Percentiles rank a stretch among this genome's conserved stretches.
Evolutionary conservation across 1,140 invertebrate genomes (phyloP).

Genomic region (Anagrus nilaparvatae): DNA sequence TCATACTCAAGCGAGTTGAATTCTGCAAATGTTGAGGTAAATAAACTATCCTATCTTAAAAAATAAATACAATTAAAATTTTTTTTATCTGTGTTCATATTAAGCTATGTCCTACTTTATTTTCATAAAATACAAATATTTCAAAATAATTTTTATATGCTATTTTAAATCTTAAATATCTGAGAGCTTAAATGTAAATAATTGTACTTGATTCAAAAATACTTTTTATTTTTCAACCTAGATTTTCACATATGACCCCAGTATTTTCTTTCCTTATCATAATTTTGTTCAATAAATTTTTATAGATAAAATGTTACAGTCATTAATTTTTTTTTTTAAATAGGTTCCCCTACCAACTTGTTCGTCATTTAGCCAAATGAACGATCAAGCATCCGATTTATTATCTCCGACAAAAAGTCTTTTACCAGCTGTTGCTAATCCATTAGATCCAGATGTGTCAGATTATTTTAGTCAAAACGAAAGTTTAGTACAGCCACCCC

Average conservation of each 20-base stretch:
- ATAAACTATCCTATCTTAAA: too few species aligned
- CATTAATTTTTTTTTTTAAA: slow-evolving; percentile 7
- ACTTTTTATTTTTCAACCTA: too few species aligned
- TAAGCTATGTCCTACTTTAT: not conserved
- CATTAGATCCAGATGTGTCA: slow-evolving; percentile 33
- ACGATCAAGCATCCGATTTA: slow-evolving; percentile 25
- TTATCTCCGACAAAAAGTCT: slow-evolving; percentile 36
- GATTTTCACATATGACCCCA: too few species aligned
- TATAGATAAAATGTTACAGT: slow-evolving; percentile 7
- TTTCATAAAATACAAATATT: not conserved
- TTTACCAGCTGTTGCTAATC: slow-evolving; percentile 35
- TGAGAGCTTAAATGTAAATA: too few species aligned
- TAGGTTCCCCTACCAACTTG: slow-evolving; percentile 34
- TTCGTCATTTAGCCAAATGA: slow-evolving; percentile 29
- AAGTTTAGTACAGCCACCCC: slow-evolving; percentile 33
- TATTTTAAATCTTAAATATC: too few species aligned
- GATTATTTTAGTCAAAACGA: slow-evolving; percentile 29
- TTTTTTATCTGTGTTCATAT: slow-evolving; percentile 8
- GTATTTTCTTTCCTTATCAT: too few species aligned
- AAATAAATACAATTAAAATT: slow-evolving; percentile 13
- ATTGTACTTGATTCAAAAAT: not conserved
- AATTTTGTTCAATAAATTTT: slow-evolving; percentile 1
- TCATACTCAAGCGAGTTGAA: slow-evolving; percentile 22
- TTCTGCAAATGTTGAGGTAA: slow-evolving; percentile 31
- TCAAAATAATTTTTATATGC: too few species aligned